A percentile compares a stretch with the other conserved stretches of the same genome.
phyloP scores from a whole-genome alignment of 2,797 vertebrate genomes.

The Scomberomorus guttatus region DNA sequence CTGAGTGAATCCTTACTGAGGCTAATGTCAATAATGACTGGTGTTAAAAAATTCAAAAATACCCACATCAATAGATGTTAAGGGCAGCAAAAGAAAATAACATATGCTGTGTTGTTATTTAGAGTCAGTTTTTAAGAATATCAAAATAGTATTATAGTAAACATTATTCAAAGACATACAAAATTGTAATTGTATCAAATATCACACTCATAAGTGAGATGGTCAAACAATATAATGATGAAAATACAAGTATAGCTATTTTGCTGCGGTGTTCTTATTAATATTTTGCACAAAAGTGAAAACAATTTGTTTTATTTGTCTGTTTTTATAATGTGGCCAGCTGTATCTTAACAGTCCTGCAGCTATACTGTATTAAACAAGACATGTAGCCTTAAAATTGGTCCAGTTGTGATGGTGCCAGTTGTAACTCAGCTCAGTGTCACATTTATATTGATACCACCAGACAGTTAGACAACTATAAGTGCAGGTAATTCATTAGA shows the following conservation, averaged over 20 bases:
- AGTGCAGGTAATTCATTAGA: background rate
- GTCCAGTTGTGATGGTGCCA: background rate
- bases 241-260: background rate
- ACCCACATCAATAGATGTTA: no score
- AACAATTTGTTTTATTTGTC: background rate
- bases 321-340: background rate
- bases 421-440: background rate
- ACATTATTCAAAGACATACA: background rate
- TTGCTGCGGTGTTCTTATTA: background rate
- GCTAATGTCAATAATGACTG: background rate
- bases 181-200: background rate
- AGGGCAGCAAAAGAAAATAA: no score
- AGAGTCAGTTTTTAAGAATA: no score
- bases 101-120: no score
- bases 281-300: background rate
- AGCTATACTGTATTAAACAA: background rate
- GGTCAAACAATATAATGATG: background rate
- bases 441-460: constrained; percentile 1
- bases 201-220: background rate
- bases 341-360: background rate
- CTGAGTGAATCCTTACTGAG: background rate
- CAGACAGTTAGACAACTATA: background rate
- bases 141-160: background rate
- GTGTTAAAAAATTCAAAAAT: background rate
- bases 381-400: background rate